Conservation (phyloP, 2,113 vertebrate species). For the Micromys minutus region DNA sequence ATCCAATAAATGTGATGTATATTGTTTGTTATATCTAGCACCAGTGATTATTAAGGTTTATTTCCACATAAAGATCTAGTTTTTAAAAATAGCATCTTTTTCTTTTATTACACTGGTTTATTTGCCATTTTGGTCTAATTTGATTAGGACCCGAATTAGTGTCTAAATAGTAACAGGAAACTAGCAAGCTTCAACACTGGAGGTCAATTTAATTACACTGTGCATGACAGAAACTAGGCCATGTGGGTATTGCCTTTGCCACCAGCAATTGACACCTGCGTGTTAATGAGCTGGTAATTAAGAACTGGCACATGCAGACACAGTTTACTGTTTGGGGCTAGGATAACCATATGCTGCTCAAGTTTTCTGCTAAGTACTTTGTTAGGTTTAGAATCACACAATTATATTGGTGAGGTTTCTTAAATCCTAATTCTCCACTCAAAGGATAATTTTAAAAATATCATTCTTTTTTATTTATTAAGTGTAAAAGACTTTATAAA, state of each 20-base stretch:
- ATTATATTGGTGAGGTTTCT: slow-evolving; percentile 22
- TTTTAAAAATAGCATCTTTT: slow-evolving; percentile 67
- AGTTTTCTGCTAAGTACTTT: slow-evolving; percentile 84
- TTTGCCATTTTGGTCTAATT: slow-evolving; percentile 81
- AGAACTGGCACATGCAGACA: slow-evolving; percentile 87
- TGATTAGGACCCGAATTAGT: slow-evolving; percentile 82
- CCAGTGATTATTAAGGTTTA: slow-evolving; percentile 78
- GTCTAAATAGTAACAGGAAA: slow-evolving; percentile 86
- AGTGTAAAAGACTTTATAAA: slow-evolving; percentile 53
- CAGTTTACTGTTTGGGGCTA: slow-evolving; percentile 87
- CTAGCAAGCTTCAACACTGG: slow-evolving; percentile 83
- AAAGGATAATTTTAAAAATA: slow-evolving; percentile 29
- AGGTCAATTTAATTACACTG: slow-evolving; percentile 92
- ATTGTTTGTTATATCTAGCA: slow-evolving; percentile 12
- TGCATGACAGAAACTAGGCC: slow-evolving; percentile 88
- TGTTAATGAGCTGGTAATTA: slow-evolving; percentile 94
- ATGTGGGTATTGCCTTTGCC: slow-evolving; percentile 88
- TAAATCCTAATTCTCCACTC: not conserved
- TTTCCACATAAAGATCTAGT: slow-evolving; percentile 77
- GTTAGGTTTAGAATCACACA: slow-evolving; percentile 77
- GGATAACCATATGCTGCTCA: slow-evolving; percentile 88
- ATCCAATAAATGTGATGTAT: slow-evolving; percentile 65
- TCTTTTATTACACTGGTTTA: slow-evolving; percentile 82
- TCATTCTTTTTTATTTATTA: slow-evolving; percentile 47
- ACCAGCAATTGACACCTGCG: slow-evolving; percentile 91